A percentile compares a stretch with the other conserved stretches of the same genome.
Conservation (phyloP, 2,797 vertebrate species). For the Pangasius mekongensis region DNA sequence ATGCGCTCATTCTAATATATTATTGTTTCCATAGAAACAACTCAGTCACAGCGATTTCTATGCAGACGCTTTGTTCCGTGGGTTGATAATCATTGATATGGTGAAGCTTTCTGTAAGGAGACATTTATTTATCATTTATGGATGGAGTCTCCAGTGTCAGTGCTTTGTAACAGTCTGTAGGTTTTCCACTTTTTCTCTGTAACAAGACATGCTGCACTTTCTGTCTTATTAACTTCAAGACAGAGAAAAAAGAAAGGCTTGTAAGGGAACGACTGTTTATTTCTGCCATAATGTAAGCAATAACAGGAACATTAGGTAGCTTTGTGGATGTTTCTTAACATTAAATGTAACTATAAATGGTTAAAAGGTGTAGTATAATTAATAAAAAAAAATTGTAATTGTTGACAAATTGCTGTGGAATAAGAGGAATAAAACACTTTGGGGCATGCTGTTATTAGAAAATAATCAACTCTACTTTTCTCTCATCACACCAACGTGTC, state of each 20-base stretch:
- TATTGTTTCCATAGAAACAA: background rate
- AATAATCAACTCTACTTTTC: background rate
- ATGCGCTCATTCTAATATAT: background rate
- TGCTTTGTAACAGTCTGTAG: background rate
- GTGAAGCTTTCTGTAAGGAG: background rate
- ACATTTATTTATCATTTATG: background rate
- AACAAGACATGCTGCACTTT: background rate
- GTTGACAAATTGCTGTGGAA: background rate
- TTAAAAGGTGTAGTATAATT: background rate
- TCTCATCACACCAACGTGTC: too few species aligned
- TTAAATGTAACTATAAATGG: background rate
- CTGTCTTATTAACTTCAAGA: background rate
- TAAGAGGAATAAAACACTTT: background rate
- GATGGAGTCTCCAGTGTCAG: background rate
- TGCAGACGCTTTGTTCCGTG: background rate
- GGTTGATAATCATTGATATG: background rate
- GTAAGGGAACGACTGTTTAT: background rate
- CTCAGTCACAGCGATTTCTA: background rate
- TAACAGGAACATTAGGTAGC: background rate
- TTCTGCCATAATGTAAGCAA: background rate
- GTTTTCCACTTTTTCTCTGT: background rate
- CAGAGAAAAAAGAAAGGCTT: background rate
- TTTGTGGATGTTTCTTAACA: background rate
- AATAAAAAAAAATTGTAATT: background rate
- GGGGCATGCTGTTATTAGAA: background rate